These are phyloP conservation scores for Limenitis camilla DNA, from an alignment of 2,888 invertebrate genomes.

Conservation along the genomic window DNA sequence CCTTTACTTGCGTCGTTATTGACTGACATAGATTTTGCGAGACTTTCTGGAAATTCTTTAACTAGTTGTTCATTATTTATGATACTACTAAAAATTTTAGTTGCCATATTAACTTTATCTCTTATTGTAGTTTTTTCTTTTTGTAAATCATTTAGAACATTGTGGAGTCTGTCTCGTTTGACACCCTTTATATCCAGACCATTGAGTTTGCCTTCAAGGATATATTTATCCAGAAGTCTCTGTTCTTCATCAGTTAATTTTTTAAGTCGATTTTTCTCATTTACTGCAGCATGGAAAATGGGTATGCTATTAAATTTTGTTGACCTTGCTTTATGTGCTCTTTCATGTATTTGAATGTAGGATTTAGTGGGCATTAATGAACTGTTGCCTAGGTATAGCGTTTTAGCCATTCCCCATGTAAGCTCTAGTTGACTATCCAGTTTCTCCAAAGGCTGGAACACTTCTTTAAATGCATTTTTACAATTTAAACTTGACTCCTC, in stretches of 20 bases:
- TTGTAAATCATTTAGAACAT: slow-evolving; percentile 67
- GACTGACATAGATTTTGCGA: slow-evolving; percentile 78
- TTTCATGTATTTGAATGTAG: slow-evolving; percentile 85
- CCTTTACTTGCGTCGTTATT: slow-evolving; percentile 79
- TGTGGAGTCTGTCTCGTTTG: slow-evolving; percentile 58
- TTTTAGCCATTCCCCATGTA: slow-evolving; percentile 91
- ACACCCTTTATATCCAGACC: slow-evolving; percentile 80
- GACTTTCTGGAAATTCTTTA: slow-evolving; percentile 81
- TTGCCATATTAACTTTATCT: slow-evolving; percentile 78
- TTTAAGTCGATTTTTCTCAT: slow-evolving; percentile 63
- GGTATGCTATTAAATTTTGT: slow-evolving; percentile 81
- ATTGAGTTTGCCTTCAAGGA: slow-evolving; percentile 87
- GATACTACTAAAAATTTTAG: slow-evolving; percentile 78
- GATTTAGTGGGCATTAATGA: slow-evolving; percentile 85
- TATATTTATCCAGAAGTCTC: slow-evolving; percentile 83
- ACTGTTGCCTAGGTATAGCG: slow-evolving; percentile 85
- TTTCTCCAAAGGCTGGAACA: slow-evolving; percentile 84
- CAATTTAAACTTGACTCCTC: slow-evolving; percentile 69
- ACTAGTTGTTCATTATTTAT: slow-evolving; percentile 79
- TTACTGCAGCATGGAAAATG: slow-evolving; percentile 81
- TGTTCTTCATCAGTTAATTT: slow-evolving; percentile 76
- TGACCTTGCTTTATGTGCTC: slow-evolving; percentile 83
- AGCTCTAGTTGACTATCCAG: slow-evolving; percentile 82
- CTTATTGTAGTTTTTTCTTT: slow-evolving; percentile 77
- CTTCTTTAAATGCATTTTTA: slow-evolving; percentile 78